Evolutionary conservation across 2,888 invertebrate genomes (phyloP).

Genomic region (Synergus japonicus): DNA sequence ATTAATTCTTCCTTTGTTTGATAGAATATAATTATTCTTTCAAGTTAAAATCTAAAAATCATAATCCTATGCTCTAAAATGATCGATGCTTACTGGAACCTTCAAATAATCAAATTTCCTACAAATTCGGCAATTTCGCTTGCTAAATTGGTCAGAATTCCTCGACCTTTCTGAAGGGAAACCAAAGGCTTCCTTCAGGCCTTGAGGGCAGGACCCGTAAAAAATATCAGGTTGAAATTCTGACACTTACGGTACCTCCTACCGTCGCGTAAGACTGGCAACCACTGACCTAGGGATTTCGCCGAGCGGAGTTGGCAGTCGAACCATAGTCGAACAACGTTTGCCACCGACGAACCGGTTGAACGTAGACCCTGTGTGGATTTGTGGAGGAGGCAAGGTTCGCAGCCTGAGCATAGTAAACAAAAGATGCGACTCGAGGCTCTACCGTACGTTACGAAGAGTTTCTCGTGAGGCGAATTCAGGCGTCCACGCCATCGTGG

Average conservation of each 20-base stretch:
- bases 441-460: slow-evolving; percentile 44
- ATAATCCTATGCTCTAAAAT: background rate
- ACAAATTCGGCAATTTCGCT: background rate
- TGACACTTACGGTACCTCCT: slow-evolving; percentile 18
- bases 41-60: too few species aligned
- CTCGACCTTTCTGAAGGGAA: background rate
- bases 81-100: background rate
- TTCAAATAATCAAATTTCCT: background rate
- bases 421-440: slow-evolving; percentile 50
- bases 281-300: slow-evolving; percentile 36
- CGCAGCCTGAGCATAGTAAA: slow-evolving; percentile 47
- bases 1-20: too few species aligned
- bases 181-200: background rate
- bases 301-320: slow-evolving; percentile 14
- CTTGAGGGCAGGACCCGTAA: slow-evolving; percentile 3
- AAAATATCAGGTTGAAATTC: slow-evolving; percentile 37
- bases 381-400: slow-evolving; percentile 31
- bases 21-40: too few species aligned
- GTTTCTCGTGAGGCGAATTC: slow-evolving; percentile 26
- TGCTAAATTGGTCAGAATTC: background rate
- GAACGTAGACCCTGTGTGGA: slow-evolving; percentile 25
- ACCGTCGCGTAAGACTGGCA: slow-evolving; percentile 24
- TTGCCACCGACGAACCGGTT: slow-evolving; percentile 26
- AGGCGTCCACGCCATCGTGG: slow-evolving; percentile 38
- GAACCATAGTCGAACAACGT: slow-evolving; percentile 26